phyloP scores from a whole-genome alignment of 2,888 invertebrate species.

The Orthosia incerta region DNA sequence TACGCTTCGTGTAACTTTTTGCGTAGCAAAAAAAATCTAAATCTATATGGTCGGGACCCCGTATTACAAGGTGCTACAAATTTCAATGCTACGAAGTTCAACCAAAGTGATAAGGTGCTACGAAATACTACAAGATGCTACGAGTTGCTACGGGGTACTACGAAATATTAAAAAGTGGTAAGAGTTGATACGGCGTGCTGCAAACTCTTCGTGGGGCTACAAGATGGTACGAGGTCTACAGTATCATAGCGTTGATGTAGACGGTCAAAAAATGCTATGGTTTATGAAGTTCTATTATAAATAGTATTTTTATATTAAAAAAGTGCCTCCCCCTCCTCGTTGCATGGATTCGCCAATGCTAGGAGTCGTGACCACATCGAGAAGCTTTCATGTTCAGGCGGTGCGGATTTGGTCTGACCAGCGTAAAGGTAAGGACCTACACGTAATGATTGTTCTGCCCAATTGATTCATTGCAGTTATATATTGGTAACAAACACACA shows the following conservation, averaged over 20 bases:
- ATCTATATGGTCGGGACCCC: too few species aligned
- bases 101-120: not conserved
- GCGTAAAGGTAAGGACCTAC: not conserved
- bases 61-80: not conserved
- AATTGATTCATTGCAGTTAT: not conserved
- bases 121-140: not conserved
- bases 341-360: too few species aligned
- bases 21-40: too few species aligned
- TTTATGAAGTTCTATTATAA: not conserved
- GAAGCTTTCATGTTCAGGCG: too few species aligned
- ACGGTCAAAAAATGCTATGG: not conserved
- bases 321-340: not conserved
- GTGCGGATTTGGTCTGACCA: too few species aligned
- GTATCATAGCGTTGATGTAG: too few species aligned
- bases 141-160: not conserved
- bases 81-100: not conserved
- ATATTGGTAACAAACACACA: not conserved
- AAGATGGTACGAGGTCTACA: not conserved
- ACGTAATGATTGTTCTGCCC: not conserved
- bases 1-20: too few species aligned
- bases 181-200: not conserved
- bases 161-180: not conserved
- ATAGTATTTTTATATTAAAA: not conserved
- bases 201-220: not conserved
- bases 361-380: too few species aligned